A percentile compares a stretch with the other conserved stretches of the same genome.
These are phyloP conservation scores for Crematogaster levior DNA, from an alignment of 2,888 invertebrate species.

Conservation along the genomic window DNA sequence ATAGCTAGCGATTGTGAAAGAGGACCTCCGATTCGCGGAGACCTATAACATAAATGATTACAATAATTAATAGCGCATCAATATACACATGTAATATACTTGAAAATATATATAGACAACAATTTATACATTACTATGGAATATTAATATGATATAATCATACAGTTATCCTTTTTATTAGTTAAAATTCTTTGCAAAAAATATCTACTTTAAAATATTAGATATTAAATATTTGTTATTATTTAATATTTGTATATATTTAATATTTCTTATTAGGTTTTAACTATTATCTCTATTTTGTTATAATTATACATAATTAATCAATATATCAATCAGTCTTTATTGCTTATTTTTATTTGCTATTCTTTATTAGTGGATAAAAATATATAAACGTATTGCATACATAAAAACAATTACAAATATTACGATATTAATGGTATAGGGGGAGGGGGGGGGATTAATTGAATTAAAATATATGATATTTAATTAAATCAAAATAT, in stretches of 20 bases:
- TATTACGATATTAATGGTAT: background rate
- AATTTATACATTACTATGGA: background rate
- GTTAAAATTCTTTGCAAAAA: background rate
- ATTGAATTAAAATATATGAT: no score
- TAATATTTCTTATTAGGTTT: no score
- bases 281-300: background rate
- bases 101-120: background rate
- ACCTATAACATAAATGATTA: constrained; percentile 73
- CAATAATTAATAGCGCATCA: constrained; percentile 5
- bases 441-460: no score
- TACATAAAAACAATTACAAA: background rate
- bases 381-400: background rate
- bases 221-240: background rate
- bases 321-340: background rate
- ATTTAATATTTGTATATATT: no score
- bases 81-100: background rate
- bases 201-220: background rate
- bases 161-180: constrained; percentile 5
- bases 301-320: background rate
- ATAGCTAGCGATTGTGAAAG: constrained; percentile 84
- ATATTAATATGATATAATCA: background rate
- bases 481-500: background rate
- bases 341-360: background rate
- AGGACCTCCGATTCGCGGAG: constrained; percentile 84
- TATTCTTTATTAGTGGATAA: background rate